Percentiles rank a stretch among this genome's conserved stretches.
These are phyloP conservation scores for Drosophila kuntzei DNA, from an alignment of 2,888 invertebrate species.

Conservation along the genomic window DNA sequence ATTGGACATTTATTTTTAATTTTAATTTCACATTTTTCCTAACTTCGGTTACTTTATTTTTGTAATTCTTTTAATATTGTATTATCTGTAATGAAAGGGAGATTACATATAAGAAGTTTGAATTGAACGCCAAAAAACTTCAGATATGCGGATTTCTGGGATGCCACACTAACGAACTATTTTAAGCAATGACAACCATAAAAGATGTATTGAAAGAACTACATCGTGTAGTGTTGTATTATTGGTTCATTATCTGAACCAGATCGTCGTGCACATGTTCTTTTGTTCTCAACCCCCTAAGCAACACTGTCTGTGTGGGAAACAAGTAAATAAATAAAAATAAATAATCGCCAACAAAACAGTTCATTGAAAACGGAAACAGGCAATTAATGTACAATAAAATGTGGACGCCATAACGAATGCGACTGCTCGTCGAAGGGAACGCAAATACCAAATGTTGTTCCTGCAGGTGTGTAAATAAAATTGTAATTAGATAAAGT, in stretches of 20 bases:
- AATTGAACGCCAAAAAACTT: constrained; percentile 11
- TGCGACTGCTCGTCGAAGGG: constrained; percentile 45
- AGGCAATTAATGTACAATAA: constrained; percentile 41
- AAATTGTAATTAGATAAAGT: constrained; percentile 36
- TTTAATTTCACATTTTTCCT: too few species aligned
- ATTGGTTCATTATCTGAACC: constrained; percentile 1
- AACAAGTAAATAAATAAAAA: constrained; percentile 57
- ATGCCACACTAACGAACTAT: neutral
- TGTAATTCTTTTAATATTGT: neutral
- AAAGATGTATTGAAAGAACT: neutral
- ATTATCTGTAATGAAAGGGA: neutral
- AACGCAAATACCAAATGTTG: constrained; percentile 62
- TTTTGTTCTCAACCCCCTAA: constrained; percentile 19
- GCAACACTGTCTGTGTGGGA: constrained; percentile 42
- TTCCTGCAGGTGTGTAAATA: constrained; percentile 70
- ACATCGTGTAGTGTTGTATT: constrained; percentile 14
- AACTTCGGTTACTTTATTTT: too few species aligned
- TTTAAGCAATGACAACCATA: neutral
- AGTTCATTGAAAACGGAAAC: constrained; percentile 39
- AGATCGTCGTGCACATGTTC: constrained; percentile 17
- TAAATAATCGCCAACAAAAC: constrained; percentile 32
- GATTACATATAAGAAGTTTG: too few species aligned
- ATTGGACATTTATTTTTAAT: too few species aligned
- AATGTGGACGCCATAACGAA: constrained; percentile 55
- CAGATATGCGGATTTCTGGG: constrained; percentile 4